A percentile compares a stretch with the other conserved stretches of the same genome.
These are phyloP conservation scores for Caenorhabditis auriculariae DNA, from an alignment of 2,888 invertebrate species.

Conservation along the genomic window DNA sequence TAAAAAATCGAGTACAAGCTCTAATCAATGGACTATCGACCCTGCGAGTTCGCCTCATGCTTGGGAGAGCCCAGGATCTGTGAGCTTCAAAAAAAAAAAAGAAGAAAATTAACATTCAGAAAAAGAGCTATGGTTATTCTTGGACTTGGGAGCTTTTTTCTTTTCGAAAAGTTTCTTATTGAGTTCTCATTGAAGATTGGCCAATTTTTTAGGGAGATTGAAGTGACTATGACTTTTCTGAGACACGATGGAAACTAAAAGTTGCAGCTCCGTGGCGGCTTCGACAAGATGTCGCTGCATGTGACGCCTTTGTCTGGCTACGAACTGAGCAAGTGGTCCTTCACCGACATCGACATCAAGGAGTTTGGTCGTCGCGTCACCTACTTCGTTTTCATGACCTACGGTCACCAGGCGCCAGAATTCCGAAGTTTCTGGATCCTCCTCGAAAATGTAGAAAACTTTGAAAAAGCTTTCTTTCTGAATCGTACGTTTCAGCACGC, in stretches of 20 bases:
- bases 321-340: constrained; percentile 53
- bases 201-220: no score
- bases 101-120: no score
- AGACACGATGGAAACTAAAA: neutral
- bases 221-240: neutral
- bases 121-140: no score
- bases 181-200: neutral
- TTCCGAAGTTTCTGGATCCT: constrained; percentile 55
- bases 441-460: constrained; percentile 53
- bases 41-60: no score
- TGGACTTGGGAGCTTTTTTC: no score
- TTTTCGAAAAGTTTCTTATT: neutral
- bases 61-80: no score
- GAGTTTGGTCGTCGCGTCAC: constrained; percentile 45
- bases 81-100: no score
- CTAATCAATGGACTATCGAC: no score
- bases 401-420: constrained; percentile 52
- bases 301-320: constrained; percentile 58
- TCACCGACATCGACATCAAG: constrained; percentile 30
- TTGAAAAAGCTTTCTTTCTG: no score
- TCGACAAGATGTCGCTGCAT: constrained; percentile 61
- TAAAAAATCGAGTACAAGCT: neutral
- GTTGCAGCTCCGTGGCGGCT: constrained; percentile 50
- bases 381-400: constrained; percentile 61
- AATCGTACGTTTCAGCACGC: constrained; percentile 15